A percentile compares a stretch with the other conserved stretches of the same genome.
Conservation (phyloP, 2,888 invertebrate species). For the Homarus gammarus region DNA sequence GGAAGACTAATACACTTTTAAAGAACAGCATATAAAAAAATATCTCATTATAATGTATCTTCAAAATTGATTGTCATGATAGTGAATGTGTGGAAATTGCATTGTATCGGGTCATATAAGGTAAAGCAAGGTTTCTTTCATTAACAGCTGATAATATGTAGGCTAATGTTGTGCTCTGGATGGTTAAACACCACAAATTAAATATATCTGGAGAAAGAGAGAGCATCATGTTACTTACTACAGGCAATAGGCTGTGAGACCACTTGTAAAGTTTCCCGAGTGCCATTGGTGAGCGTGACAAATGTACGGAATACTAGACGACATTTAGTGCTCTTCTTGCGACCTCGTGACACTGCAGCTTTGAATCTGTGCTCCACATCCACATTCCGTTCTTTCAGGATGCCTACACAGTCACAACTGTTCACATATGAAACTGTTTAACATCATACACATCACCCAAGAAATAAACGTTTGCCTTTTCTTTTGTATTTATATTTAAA, state of each 20-base stretch:
- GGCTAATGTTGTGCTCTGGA: too few relatives aligned
- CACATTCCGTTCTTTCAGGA: slow-evolving; percentile 95
- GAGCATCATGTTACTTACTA: slow-evolving; percentile 84
- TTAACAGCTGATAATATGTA: slow-evolving; percentile 22
- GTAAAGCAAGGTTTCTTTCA: too few relatives aligned
- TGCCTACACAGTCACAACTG: slow-evolving; percentile 97
- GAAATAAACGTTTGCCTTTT: too few relatives aligned
- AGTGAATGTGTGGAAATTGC: too few relatives aligned
- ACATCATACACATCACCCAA: too few relatives aligned
- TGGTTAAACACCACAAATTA: background rate
- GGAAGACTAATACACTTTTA: too few relatives aligned
- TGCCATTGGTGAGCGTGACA: slow-evolving; percentile 88
- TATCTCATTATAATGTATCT: too few relatives aligned
- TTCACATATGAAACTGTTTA: background rate
- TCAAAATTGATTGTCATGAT: too few relatives aligned
- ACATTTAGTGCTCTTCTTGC: slow-evolving; percentile 96
- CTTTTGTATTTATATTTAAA: too few relatives aligned
- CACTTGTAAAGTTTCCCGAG: slow-evolving; percentile 90
- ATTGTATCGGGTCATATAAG: too few relatives aligned
- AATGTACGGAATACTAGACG: slow-evolving; percentile 95
- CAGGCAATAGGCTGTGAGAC: slow-evolving; percentile 95
- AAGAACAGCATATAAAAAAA: too few relatives aligned
- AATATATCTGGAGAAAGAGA: background rate
- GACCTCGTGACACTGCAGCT: slow-evolving; percentile 79
- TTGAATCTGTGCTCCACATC: slow-evolving; percentile 90